Evolutionary conservation across 1,140 invertebrate genomes (phyloP), one percentile per base, ranked within the genome.

Genomic region (Kradibia gibbosae): DNA sequence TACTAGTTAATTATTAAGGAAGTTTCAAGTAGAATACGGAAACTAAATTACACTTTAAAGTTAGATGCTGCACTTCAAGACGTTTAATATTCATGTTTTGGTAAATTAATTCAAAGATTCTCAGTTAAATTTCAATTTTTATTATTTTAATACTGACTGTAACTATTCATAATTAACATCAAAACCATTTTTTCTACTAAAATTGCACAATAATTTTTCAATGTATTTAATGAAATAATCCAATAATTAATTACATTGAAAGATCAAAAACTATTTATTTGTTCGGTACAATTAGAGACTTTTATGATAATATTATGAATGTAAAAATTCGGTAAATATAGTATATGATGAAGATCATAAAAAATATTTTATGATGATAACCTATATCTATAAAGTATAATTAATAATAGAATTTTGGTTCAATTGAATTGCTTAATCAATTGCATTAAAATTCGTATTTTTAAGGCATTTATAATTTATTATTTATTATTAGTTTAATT

Each of bases 51-150:
- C 65, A 71, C 36, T 77, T 81, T 76, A 67, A 67, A 81, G 73
- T 55, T 70, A 65, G 78, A 81, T 75, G 79, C 67, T 81, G 73
- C 73, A 75, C 79, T 70, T 70, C 36, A 71, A 74, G 62, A 60
- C 73, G 62, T 71, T 81, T 76, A 81, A 81, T 81, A 81, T 81
- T 81, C 60, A 81, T 76, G 76, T 53, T 77, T 81, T n/a, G 65
- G 36, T 74, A 77, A 76, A 81, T 81, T 81, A 76, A 77, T 81
- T 81, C 65, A 39, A 81, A 77, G 60, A 70, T 81, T 81, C 60
- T 65, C n/a, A 42, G 57, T 48, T 70, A 53, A 67, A 81, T 75
- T 75, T 75, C 45, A 60, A 34, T 80, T 57, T 74, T 50, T 74
- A 74, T 80, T 45, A 39, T 42, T 72, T 57, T 50, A n/a, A 65